Evolutionary conservation across 2,113 vertebrate genomes (phyloP).

Genomic region (Sminthopsis crassicaudata): DNA sequence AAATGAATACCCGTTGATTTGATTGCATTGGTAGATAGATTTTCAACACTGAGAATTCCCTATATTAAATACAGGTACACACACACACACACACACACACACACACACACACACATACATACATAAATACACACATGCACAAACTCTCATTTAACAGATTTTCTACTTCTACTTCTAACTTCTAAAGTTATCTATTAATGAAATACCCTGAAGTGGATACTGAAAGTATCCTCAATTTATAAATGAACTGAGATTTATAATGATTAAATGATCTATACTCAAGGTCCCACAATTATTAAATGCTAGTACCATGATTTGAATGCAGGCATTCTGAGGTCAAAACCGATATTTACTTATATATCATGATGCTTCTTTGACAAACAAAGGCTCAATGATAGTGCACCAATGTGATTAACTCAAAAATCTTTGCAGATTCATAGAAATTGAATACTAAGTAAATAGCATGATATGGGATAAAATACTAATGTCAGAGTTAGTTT

Average conservation of each 20-base stretch:
- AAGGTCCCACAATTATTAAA: background rate
- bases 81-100: background rate
- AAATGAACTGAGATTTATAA: background rate
- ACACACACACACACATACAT: too few species aligned
- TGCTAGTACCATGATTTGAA: background rate
- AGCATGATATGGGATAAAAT: background rate
- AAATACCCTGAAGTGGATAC: background rate
- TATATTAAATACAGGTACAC: background rate
- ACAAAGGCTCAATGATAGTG: background rate
- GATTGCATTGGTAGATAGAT: background rate
- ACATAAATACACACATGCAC: too few species aligned
- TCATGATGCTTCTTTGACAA: background rate
- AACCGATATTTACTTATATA: background rate
- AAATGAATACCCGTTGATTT: background rate
- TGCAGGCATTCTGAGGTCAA: background rate
- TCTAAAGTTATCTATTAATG: background rate
- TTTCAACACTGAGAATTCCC: background rate
- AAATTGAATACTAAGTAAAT: background rate
- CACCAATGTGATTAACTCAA: background rate
- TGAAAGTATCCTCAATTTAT: background rate
- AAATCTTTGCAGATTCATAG: background rate
- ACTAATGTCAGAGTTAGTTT: background rate
- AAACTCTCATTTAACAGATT: background rate
- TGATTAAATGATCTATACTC: background rate
- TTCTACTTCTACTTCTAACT: too few species aligned